phyloP scores from a whole-genome alignment of 2,113 vertebrate genomes.

The Alligator sinensis region DNA sequence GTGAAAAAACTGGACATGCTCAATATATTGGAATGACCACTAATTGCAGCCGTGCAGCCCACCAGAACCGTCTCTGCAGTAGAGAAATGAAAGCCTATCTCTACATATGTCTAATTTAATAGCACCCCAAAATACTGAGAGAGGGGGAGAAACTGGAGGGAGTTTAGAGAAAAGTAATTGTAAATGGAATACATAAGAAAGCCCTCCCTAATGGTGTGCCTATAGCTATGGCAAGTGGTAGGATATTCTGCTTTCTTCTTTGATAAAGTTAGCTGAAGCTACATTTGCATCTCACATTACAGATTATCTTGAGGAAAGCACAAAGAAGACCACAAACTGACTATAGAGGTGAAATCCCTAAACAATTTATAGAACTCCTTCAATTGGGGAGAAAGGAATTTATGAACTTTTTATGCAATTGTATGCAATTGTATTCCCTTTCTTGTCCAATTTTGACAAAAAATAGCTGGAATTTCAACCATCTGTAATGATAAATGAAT shows the following conservation, averaged over 20 bases:
- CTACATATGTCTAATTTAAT: neutral
- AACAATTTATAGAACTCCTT: neutral
- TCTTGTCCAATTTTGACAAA: constrained; percentile 45
- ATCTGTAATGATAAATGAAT: neutral
- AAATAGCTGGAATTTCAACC: neutral
- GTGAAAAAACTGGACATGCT: rapidly evolving
- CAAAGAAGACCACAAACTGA: neutral
- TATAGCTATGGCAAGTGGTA: neutral
- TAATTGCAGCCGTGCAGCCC: neutral
- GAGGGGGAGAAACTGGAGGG: too few species aligned
- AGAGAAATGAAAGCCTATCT: neutral
- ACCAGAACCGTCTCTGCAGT: neutral
- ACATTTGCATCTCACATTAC: neutral
- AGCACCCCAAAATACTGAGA: neutral
- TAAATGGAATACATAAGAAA: neutral
- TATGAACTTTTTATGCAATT: neutral
- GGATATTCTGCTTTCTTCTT: neutral
- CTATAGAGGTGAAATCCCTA: neutral
- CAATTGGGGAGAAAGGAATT: neutral
- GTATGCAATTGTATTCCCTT: neutral
- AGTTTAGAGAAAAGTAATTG: neutral
- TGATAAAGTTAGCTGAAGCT: neutral
- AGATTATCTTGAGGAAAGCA: neutral
- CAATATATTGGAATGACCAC: neutral
- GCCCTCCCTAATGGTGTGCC: neutral